Percentiles rank a stretch among this genome's conserved stretches.
Conservation (phyloP, 2,797 vertebrate species). For the Sebastes diaconus region DNA sequence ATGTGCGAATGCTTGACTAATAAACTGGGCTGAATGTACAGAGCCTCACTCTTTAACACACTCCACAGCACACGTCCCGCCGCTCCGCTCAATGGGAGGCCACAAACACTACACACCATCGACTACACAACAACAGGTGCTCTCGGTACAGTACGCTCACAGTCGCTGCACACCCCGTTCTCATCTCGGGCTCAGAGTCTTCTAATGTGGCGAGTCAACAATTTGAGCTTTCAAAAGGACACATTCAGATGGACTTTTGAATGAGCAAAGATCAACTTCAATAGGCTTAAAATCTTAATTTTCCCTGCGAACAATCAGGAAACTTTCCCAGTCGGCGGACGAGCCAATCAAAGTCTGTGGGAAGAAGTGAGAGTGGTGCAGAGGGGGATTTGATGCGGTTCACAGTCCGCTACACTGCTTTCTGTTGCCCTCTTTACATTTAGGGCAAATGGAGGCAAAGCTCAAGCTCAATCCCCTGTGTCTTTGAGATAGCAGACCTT, state of each 20-base stretch:
- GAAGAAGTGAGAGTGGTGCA: slow-evolving; percentile 68
- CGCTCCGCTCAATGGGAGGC: slow-evolving; percentile 15
- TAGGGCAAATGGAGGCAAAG: slow-evolving; percentile 78
- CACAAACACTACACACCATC: slow-evolving; percentile 41
- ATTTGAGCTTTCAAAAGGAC: slow-evolving; percentile 75
- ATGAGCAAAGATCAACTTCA: slow-evolving; percentile 84
- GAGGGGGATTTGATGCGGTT: slow-evolving; percentile 86
- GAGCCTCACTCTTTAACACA: slow-evolving; percentile 22
- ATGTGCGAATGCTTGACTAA: slow-evolving; percentile 24
- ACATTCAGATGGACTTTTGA: slow-evolving; percentile 82
- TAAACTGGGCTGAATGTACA: slow-evolving; percentile 32
- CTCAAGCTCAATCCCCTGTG: slow-evolving; percentile 74
- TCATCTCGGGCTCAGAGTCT: slow-evolving; percentile 50
- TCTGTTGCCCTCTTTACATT: slow-evolving; percentile 79
- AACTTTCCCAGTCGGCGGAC: slow-evolving; percentile 80
- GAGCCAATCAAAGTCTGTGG: slow-evolving; percentile 82
- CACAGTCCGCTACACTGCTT: slow-evolving; percentile 85
- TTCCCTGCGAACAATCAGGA: slow-evolving; percentile 82
- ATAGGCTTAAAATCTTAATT: slow-evolving; percentile 88
- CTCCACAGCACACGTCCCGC: slow-evolving; percentile 38
- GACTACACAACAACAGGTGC: slow-evolving; percentile 66
- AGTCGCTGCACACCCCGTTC: slow-evolving; percentile 3
- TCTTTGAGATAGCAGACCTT: slow-evolving; percentile 74
- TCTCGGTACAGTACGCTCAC: slow-evolving; percentile 59
- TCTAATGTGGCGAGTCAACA: slow-evolving; percentile 67